Evolutionary conservation across 2,888 invertebrate species (phyloP).

Genomic region (Endotricha flammealis): DNA sequence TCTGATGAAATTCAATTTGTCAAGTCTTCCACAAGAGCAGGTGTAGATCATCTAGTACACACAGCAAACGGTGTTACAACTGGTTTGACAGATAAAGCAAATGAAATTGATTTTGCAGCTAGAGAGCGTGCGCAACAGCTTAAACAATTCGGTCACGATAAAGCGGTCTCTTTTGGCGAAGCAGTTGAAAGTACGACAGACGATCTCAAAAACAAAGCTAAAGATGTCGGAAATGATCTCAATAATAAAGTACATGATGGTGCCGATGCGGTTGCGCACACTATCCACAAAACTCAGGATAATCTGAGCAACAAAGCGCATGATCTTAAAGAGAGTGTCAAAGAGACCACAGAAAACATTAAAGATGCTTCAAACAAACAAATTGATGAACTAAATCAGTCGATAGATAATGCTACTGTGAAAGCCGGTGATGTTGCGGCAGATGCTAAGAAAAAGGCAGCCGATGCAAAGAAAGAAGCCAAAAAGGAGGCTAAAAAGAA

Average conservation of each 20-base stretch:
- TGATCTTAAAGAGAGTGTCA: slow-evolving; percentile 40
- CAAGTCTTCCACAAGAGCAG: slow-evolving; percentile 41
- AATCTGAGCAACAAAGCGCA: slow-evolving; percentile 41
- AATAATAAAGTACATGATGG: slow-evolving; percentile 51
- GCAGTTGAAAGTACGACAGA: slow-evolving; percentile 41
- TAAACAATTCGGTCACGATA: slow-evolving; percentile 40
- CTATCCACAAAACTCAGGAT: slow-evolving; percentile 37
- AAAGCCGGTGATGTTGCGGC: slow-evolving; percentile 36
- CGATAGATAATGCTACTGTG: slow-evolving; percentile 46
- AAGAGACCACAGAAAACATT: slow-evolving; percentile 39
- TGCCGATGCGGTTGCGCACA: slow-evolving; percentile 44
- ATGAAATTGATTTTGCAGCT: slow-evolving; percentile 56
- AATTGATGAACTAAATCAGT: slow-evolving; percentile 44
- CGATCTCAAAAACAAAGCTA: slow-evolving; percentile 36
- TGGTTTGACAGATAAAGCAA: slow-evolving; percentile 54
- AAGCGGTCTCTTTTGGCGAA: slow-evolving; percentile 41
- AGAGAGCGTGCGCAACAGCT: slow-evolving; percentile 57
- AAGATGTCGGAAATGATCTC: slow-evolving; percentile 39
- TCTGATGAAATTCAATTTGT: slow-evolving; percentile 36
- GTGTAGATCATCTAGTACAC: slow-evolving; percentile 51
- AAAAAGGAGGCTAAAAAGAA: slow-evolving; percentile 63
- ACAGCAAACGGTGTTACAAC: slow-evolving; percentile 46
- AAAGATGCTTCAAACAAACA: slow-evolving; percentile 46
- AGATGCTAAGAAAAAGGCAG: slow-evolving; percentile 31
- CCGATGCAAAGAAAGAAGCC: slow-evolving; percentile 43